These are phyloP conservation scores for Strigamia crassipes DNA, from an alignment of 2,888 invertebrate species.

Conservation along the genomic window DNA sequence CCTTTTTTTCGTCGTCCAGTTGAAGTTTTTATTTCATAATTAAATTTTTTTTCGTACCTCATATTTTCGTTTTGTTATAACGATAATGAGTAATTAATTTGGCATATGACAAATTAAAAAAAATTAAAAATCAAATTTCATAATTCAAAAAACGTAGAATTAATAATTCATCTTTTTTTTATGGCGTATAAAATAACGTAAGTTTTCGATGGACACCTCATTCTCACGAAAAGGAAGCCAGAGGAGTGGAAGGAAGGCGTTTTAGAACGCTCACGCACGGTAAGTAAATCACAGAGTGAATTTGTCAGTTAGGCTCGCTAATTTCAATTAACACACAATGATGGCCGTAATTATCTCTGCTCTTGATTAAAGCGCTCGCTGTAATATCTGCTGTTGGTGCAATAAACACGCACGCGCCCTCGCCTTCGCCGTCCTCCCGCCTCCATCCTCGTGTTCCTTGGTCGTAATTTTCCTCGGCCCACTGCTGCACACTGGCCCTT, in stretches of 20 bases:
- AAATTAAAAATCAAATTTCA: background rate
- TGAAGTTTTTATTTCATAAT: constrained; percentile 7
- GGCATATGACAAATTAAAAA: background rate
- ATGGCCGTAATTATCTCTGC: constrained; percentile 46
- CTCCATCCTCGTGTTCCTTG: constrained; percentile 29
- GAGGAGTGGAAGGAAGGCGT: constrained; percentile 32
- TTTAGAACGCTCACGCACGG: constrained; percentile 8
- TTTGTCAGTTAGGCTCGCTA: constrained; percentile 47
- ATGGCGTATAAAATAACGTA: background rate
- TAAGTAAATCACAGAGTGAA: constrained; percentile 45
- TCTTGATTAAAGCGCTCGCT: constrained; percentile 45
- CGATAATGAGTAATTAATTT: background rate
- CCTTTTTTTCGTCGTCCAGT: background rate
- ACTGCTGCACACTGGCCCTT: background rate
- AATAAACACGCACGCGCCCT: constrained; percentile 45
- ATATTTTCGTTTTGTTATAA: background rate
- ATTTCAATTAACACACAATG: constrained; percentile 47
- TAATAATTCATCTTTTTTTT: background rate
- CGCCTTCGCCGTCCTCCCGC: constrained; percentile 36
- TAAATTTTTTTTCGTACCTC: background rate
- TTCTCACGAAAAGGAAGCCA: background rate
- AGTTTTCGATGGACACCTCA: background rate
- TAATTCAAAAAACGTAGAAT: background rate
- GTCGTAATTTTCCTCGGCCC: constrained; percentile 15
- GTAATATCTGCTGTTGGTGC: constrained; percentile 47